Evolutionary conservation across 2,888 invertebrate species (phyloP).

Genomic region (Eueremaeus valkanovi): DNA sequence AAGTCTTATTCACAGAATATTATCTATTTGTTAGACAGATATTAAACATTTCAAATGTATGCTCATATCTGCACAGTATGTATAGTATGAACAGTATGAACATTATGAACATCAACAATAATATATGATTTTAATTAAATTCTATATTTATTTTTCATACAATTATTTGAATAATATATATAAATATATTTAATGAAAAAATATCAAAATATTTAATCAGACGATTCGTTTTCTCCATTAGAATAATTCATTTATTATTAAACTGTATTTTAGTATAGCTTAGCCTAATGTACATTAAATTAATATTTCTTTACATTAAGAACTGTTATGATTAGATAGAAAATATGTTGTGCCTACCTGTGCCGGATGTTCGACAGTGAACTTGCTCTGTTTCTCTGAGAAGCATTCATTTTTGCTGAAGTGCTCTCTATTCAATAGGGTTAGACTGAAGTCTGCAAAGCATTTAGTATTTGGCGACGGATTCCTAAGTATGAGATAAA

Average conservation of each 20-base stretch:
- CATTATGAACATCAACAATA: not conserved
- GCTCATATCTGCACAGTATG: not conserved
- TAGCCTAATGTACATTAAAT: too few relatives aligned
- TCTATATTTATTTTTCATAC: too few relatives aligned
- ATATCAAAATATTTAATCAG: too few relatives aligned
- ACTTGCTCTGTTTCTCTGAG: slow-evolving; percentile 67
- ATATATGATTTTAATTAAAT: too few relatives aligned
- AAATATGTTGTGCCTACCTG: too few relatives aligned
- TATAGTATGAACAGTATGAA: too few relatives aligned
- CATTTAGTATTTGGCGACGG: slow-evolving; percentile 65
- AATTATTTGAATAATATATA: not conserved
- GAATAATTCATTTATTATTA: too few relatives aligned
- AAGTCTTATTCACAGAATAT: not conserved
- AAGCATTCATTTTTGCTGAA: slow-evolving; percentile 76
- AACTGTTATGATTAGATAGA: too few relatives aligned
- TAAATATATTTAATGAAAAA: not conserved
- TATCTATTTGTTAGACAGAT: not conserved
- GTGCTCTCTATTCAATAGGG: slow-evolving; percentile 72
- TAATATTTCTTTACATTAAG: too few relatives aligned
- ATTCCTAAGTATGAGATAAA: slow-evolving; percentile 71
- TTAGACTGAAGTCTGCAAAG: slow-evolving; percentile 74
- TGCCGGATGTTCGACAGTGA: slow-evolving; percentile 51
- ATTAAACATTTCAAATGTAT: not conserved
- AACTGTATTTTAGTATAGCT: too few relatives aligned
- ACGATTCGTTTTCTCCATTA: not conserved